These are phyloP conservation scores for Falco novaeseelandiae DNA, from an alignment of 2,797 vertebrate species.

Conservation along the genomic window DNA sequence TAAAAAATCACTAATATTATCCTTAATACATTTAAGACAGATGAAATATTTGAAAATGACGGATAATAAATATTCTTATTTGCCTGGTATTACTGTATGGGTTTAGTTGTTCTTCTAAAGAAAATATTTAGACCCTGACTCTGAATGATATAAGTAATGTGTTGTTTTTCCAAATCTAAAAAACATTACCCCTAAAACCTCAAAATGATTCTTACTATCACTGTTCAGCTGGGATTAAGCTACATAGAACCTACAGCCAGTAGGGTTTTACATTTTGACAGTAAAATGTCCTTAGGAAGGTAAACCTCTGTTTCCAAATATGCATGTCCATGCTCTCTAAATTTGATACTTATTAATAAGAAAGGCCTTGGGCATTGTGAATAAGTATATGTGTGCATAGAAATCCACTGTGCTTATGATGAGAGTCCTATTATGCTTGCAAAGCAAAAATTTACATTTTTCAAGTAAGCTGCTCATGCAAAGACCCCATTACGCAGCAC, in stretches of 20 bases:
- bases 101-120: background rate
- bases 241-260: background rate
- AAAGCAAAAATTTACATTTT: constrained; percentile 32
- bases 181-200: background rate
- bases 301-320: constrained; percentile 16
- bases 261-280: background rate
- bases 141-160: background rate
- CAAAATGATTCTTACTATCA: background rate
- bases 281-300: background rate
- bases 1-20: background rate
- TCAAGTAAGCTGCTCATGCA: background rate
- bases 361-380: background rate
- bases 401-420: background rate
- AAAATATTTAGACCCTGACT: background rate
- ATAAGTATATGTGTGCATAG: background rate
- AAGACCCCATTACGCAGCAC: background rate
- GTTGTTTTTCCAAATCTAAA: background rate
- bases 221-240: background rate
- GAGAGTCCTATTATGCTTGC: background rate
- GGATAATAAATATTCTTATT: background rate
- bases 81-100: background rate
- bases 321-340: background rate
- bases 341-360: constrained; percentile 1
- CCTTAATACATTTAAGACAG: background rate
- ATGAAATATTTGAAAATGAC: background rate